Conservation (phyloP, 2,888 invertebrate genomes). For the Cataglyphis cursor region DNA sequence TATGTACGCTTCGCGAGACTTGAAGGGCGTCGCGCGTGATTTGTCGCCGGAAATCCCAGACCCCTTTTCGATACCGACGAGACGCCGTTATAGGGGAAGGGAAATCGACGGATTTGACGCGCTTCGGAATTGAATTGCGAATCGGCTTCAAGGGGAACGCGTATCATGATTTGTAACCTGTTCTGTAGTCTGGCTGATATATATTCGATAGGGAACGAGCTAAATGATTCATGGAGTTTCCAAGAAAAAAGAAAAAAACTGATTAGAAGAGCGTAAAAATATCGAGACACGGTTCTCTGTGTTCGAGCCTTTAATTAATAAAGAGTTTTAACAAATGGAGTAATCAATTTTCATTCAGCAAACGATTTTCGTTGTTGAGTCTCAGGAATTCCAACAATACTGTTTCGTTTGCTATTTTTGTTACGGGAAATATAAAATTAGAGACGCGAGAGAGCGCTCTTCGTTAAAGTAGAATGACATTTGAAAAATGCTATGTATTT, state of each 20-base stretch:
- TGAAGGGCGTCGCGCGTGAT: constrained; percentile 66
- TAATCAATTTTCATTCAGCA: constrained; percentile 4
- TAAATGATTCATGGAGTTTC: background rate
- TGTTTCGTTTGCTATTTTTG: background rate
- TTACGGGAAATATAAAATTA: background rate
- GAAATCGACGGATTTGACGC: constrained; percentile 65
- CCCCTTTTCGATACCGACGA: constrained; percentile 27
- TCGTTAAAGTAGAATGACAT: background rate
- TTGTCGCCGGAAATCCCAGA: constrained; percentile 58
- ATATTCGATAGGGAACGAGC: background rate
- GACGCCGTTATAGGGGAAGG: constrained; percentile 7
- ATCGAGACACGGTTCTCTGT: background rate
- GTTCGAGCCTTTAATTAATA: background rate
- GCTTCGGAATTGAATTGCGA: constrained; percentile 50
- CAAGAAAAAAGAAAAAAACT: background rate
- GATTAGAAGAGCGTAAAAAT: background rate
- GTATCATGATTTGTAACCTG: constrained; percentile 67
- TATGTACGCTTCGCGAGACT: constrained; percentile 60
- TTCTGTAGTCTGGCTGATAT: constrained; percentile 52
- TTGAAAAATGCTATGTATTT: constrained; percentile 15
- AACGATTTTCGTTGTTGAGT: background rate
- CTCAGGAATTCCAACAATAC: background rate
- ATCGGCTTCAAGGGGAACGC: constrained; percentile 23
- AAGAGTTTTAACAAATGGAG: background rate
- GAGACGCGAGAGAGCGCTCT: background rate